Evolutionary conservation across 1,140 invertebrate genomes (phyloP), one percentile per base, ranked within the genome.

Genomic region (Sipha flava): DNA sequence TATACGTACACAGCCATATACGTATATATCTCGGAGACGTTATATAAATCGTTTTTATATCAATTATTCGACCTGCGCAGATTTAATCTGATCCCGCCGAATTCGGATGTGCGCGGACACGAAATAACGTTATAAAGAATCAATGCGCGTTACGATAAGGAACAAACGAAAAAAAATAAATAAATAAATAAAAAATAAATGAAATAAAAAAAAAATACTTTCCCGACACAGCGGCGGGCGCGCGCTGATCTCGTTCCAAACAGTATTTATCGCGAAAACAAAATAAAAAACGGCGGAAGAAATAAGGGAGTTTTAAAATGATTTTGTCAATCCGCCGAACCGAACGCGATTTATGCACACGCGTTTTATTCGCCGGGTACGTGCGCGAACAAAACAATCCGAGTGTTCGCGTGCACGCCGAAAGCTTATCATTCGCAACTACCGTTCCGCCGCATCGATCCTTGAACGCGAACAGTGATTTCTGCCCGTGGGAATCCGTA

Each of bases 321-420:
- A 66, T 66, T 66, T 66, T 66, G 62, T 66, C 62, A 37, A 66
- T 66, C 40, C 62, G 62, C 62, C n/a, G 62, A 66, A 40, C 62
- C 21, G 62, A 66, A 66, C 34, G n/a, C 31, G 34, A 66, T 66
- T 37, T 66, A 40, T 40, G n/a, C 62, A 23, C 34, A 14, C 1
- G 16, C 34, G 23, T 64, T 64, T 64, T 31, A 34, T 40, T 66
- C n/a, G n/a, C 62, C 62, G 62, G 62, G 37, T 66, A 40, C n/a
- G 14, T 49, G 6, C 16, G 14, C 47, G 16, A 18, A 43, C 3
- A 49, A 3, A 49, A n/a, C 16, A 18, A 49, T 40, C n/a, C n/a
- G n/a, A n/a, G n/a, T n/a, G n/a, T n/a, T n/a, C n/a, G n/a, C n/a
- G n/a, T n/a, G n/a, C n/a, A n/a, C n/a, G n/a, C n/a, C n/a, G n/a